Evolutionary conservation across 2,113 vertebrate genomes (phyloP).

Genomic region (Steatornis caripensis): DNA sequence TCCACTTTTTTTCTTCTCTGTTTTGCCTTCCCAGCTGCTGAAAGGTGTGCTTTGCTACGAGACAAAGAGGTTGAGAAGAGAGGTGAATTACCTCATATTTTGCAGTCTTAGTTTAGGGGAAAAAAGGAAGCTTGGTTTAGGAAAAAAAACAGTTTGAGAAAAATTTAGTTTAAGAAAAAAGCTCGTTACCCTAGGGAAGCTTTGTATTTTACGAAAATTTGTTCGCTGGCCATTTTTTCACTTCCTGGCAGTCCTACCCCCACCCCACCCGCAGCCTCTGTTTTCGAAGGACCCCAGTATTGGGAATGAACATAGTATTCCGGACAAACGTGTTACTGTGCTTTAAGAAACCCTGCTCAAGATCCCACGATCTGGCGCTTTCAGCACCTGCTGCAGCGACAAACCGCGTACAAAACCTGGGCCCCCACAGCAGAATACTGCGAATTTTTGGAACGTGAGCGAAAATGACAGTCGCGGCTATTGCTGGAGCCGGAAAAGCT

Average conservation of each 20-base stretch:
- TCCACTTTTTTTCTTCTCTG: background rate
- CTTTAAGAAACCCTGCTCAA: background rate
- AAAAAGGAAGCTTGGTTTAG: background rate
- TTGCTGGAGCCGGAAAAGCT: background rate
- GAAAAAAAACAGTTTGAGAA: background rate
- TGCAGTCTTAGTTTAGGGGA: background rate
- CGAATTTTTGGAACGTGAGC: background rate
- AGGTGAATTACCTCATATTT: background rate
- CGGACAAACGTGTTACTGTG: no score
- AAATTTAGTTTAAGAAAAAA: background rate
- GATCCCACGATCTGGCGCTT: background rate
- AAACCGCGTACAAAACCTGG: no score
- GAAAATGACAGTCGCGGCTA: background rate
- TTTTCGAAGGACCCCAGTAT: background rate
- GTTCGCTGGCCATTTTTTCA: background rate
- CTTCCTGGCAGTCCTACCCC: background rate
- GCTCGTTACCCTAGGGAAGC: background rate
- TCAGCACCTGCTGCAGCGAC: background rate
- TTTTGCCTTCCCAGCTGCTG: background rate
- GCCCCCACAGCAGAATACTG: background rate
- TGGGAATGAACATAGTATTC: background rate
- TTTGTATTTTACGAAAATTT: background rate
- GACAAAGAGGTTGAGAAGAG: background rate
- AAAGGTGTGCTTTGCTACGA: background rate
- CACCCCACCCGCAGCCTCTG: accelerated